These are phyloP conservation scores for Nicator chloris DNA, from an alignment of 2,113 vertebrate genomes.

Conservation along the genomic window DNA sequence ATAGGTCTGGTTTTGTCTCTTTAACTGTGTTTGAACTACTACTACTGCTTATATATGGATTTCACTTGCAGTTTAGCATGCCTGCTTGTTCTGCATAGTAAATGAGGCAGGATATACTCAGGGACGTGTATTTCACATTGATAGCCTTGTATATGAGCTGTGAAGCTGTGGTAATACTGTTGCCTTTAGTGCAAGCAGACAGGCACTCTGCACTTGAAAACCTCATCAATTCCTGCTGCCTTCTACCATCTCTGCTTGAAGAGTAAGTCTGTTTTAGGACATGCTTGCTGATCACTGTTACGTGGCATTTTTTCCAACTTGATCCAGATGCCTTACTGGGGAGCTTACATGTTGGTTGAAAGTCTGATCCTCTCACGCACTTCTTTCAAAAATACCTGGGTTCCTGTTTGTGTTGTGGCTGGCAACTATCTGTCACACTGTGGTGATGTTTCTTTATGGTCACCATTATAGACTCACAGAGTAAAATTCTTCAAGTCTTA, in stretches of 20 bases:
- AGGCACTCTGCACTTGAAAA: not conserved
- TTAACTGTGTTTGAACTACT: not conserved
- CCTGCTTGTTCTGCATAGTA: not conserved
- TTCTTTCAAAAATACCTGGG: not conserved
- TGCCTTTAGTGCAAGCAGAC: not conserved
- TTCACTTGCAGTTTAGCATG: not conserved
- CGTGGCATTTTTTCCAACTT: not conserved
- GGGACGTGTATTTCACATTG: not conserved
- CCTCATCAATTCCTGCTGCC: not conserved
- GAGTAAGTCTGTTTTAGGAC: not conserved
- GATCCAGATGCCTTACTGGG: not conserved
- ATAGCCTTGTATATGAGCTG: not conserved
- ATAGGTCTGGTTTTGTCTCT: not conserved
- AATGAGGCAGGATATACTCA: not conserved
- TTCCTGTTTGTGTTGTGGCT: not conserved
- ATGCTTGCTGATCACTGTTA: not conserved
- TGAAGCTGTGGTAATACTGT: not conserved
- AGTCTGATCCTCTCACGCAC: not conserved
- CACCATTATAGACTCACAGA: fast-evolving
- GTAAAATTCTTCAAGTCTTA: not conserved
- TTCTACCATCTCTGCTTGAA: not conserved
- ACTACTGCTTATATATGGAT: not conserved
- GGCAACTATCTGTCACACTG: not conserved
- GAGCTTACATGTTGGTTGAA: not conserved
- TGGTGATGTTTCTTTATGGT: not conserved